Percentiles rank a stretch among this genome's conserved stretches.
Conservation (phyloP, 1,140 invertebrate species). For the Drosophila prosaltans region DNA sequence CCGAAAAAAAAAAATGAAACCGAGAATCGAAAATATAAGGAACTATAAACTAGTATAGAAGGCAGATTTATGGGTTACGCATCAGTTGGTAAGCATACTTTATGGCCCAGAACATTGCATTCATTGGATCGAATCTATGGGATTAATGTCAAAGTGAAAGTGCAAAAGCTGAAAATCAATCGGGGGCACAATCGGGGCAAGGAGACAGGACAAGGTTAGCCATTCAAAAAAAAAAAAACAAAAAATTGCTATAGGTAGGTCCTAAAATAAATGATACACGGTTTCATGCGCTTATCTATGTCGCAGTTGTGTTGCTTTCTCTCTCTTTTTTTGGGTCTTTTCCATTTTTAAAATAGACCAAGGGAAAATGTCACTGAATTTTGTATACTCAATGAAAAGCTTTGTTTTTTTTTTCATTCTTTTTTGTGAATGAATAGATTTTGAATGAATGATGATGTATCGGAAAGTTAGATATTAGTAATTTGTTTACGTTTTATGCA, state of each 20-base stretch:
- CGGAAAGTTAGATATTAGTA: no score
- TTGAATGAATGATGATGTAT: not conserved
- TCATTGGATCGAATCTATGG: not conserved
- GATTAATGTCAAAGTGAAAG: conserved; percentile 22
- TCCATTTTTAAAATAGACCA: not conserved
- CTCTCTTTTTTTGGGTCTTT: not conserved
- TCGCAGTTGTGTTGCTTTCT: not conserved
- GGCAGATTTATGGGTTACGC: conserved; percentile 48
- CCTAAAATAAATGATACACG: conserved; percentile 1
- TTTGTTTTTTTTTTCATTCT: not conserved
- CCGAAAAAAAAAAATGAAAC: not conserved
- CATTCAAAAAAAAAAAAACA: not conserved
- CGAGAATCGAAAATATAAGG: not conserved
- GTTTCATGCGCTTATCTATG: not conserved
- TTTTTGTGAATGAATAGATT: not conserved
- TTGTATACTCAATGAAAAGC: not conserved
- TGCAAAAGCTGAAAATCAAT: conserved; percentile 8
- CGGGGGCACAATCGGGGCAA: not conserved
- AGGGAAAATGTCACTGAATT: not conserved
- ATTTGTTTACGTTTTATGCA: no score
- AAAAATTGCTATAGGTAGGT: not conserved
- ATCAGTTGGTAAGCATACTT: conserved; percentile 53
- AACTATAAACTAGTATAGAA: conserved; percentile 1
- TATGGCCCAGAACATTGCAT: conserved; percentile 45
- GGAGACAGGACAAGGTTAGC: not conserved